Evolutionary conservation across 2,797 vertebrate species (phyloP), one percentile per base, ranked within the genome.

Genomic region (Sternarchorhynchus goeldii): DNA sequence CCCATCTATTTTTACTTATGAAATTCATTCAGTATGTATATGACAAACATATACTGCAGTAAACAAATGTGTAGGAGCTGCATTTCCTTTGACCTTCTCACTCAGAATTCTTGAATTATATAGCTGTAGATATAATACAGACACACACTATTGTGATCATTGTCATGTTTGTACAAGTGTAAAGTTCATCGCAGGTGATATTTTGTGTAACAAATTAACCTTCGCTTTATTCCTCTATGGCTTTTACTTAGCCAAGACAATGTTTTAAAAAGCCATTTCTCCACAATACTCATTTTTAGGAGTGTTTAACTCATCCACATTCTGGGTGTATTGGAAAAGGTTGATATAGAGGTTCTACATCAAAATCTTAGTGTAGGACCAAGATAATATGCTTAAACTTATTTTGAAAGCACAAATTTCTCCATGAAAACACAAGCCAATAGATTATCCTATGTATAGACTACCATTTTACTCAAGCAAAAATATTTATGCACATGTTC

Each of bases 351-450:
- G n/a, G 31, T 62, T 31, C 59, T 62, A 77, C 76, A 77, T 71
- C 36, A 25, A 36, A 8, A 18, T 41, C 62, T 73, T 77, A 62
- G 69, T 57, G 45, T 53, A 73, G 70, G 70, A 63, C 69, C 62
- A 77, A 20, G 72, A 69, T 63, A 74, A 74, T 73, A 57, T 25
- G 58, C 72, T 80, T 68, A 74, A 77, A 77, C 50, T 5, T 1
- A 25, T 36, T 66, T 81, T 14, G 53, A 62, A 70, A 58, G 39
- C 14, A 16, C 10, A 63, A 31, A 25, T 25, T 1, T 25, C 25
- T 25, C 31, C 66, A 4, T 56, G 16, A 14, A 39, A 50, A 57
- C 20, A 0, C 12, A 31, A 21, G 66, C 59, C 62, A 73, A 60
- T 39, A 17, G 10, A 10, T 20, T 20, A 70, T 14, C 53, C 67